Conservation (phyloP, 2,113 vertebrate species). For the Hyaena hyaena region DNA sequence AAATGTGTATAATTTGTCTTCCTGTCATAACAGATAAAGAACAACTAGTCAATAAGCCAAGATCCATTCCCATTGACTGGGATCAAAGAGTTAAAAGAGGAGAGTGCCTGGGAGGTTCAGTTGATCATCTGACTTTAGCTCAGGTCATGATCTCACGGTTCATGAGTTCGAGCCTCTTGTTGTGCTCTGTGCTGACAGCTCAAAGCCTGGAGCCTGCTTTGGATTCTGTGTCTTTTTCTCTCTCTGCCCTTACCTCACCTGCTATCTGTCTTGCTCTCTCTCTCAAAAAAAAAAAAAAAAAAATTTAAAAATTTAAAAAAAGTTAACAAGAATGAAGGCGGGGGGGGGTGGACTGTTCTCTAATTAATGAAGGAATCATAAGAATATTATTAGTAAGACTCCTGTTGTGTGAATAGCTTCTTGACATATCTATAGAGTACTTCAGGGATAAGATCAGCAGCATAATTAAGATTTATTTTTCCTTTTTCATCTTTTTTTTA, state of each 20-base stretch:
- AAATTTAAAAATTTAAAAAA: neutral
- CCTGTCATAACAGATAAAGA: neutral
- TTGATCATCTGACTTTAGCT: too few relatives aligned
- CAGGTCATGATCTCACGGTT: too few relatives aligned
- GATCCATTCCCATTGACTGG: neutral
- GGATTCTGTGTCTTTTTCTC: too few relatives aligned
- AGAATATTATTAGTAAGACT: neutral
- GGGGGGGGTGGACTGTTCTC: neutral
- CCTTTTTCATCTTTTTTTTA: neutral
- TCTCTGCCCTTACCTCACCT: too few relatives aligned
- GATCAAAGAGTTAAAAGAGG: neutral
- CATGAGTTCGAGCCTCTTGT: too few relatives aligned
- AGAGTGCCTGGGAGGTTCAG: too few relatives aligned
- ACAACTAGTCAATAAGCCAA: neutral
- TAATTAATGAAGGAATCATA: conserved; percentile 21
- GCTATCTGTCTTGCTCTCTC: too few relatives aligned
- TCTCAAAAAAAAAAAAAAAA: too few relatives aligned
- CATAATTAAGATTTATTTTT: conserved; percentile 25
- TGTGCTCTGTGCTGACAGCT: too few relatives aligned
- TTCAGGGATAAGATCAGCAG: neutral
- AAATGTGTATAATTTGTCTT: neutral
- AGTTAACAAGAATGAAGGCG: neutral
- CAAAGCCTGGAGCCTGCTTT: too few relatives aligned
- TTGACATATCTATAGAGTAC: neutral
- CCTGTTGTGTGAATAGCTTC: neutral